A percentile compares a stretch with the other conserved stretches of the same genome.
Conservation (phyloP, 2,888 invertebrate genomes). For the Ephialtes manifestator region DNA sequence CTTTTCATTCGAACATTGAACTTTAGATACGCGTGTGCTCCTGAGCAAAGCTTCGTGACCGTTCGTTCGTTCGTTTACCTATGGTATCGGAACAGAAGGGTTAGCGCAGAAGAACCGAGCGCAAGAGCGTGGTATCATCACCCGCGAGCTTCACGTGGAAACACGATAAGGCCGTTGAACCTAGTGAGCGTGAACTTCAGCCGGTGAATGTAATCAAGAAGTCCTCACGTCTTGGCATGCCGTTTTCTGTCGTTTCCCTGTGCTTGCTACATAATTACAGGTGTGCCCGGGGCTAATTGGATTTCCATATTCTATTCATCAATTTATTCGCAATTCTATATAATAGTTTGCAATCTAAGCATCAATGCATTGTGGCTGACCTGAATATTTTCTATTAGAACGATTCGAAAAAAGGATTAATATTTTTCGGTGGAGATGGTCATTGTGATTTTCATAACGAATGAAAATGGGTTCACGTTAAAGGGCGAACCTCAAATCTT, state of each 20-base stretch:
- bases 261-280: background rate
- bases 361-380: too few species aligned
- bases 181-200: constrained; percentile 74
- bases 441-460: too few species aligned
- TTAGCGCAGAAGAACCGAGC: constrained; percentile 40
- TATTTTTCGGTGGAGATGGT: too few species aligned
- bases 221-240: constrained; percentile 31
- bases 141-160: constrained; percentile 30
- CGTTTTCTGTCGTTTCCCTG: constrained; percentile 27
- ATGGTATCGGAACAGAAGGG: constrained; percentile 31
- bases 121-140: constrained; percentile 25
- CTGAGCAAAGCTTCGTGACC: constrained; percentile 23
- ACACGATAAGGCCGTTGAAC: constrained; percentile 67
- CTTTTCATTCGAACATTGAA: constrained; percentile 18
- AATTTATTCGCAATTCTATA: too few species aligned
- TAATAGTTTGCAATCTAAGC: too few species aligned
- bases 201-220: constrained; percentile 72
- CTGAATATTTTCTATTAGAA: too few species aligned
- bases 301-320: too few species aligned
- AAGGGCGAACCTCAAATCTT: too few species aligned
- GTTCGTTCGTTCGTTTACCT: constrained; percentile 25
- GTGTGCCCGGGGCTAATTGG: background rate
- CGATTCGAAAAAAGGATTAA: too few species aligned
- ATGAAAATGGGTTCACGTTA: too few species aligned
- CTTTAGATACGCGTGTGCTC: constrained; percentile 9